These are phyloP conservation scores for Drosophila tanythrix DNA, from an alignment of 2,888 invertebrate species.

Conservation along the genomic window DNA sequence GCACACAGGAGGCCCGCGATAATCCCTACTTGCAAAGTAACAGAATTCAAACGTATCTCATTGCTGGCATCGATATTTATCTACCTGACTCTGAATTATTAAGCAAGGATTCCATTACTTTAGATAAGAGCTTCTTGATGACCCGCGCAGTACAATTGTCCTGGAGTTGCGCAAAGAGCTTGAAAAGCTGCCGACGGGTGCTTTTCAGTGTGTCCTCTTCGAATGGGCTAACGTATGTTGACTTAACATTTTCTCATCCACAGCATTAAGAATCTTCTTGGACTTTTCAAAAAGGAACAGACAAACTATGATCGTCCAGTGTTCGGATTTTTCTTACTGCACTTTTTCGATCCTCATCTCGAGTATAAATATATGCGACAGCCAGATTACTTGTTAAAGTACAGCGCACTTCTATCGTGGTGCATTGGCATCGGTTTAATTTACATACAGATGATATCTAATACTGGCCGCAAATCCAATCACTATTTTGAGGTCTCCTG, in stretches of 20 bases:
- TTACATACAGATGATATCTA: conserved; percentile 84
- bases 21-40: conserved; percentile 90
- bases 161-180: conserved; percentile 92
- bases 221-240: neutral
- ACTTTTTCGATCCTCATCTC: conserved; percentile 87
- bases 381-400: conserved; percentile 93
- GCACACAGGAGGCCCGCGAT: conserved; percentile 82
- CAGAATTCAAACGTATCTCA: conserved; percentile 91
- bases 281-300: neutral
- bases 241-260: neutral
- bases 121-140: neutral
- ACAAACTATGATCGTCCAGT: neutral
- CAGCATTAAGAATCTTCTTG: neutral
- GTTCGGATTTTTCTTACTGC: conserved; percentile 86
- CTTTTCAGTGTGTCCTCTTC: conserved; percentile 87
- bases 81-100: neutral
- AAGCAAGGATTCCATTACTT: neutral
- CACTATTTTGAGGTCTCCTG: neutral
- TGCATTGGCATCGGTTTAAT: conserved; percentile 87
- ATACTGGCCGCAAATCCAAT: rapidly evolving
- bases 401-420: conserved; percentile 88
- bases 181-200: conserved; percentile 92
- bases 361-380: conserved; percentile 90
- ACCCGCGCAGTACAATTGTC: conserved; percentile 74
- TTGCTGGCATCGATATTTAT: conserved; percentile 83